A percentile compares a stretch with the other conserved stretches of the same genome.
Evolutionary conservation across 1,140 invertebrate genomes (phyloP).

Genomic region (Drosophila simulans): DNA sequence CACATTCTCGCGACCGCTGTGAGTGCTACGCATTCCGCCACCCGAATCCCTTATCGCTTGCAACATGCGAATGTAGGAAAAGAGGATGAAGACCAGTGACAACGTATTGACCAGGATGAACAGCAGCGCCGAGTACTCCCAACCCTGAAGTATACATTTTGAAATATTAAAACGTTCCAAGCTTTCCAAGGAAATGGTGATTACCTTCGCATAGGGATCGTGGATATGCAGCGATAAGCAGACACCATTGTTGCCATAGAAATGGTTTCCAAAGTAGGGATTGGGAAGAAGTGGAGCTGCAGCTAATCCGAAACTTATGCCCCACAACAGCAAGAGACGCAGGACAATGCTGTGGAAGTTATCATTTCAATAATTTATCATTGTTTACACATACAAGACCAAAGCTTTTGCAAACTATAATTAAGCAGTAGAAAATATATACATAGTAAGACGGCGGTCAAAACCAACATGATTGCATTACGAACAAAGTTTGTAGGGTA

Average conservation of each 20-base stretch:
- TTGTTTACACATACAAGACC: not conserved
- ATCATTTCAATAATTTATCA: not conserved
- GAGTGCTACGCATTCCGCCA: slow-evolving; percentile 86
- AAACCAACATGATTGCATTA: not conserved
- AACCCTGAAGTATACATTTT: slow-evolving; percentile 83
- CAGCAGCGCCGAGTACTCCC: slow-evolving; percentile 87
- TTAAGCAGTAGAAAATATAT: not conserved
- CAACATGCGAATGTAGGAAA: slow-evolving; percentile 87
- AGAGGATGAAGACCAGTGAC: slow-evolving; percentile 87
- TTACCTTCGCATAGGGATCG: slow-evolving; percentile 86
- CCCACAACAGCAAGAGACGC: slow-evolving; percentile 86
- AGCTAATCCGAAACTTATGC: slow-evolving; percentile 85
- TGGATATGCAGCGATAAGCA: slow-evolving; percentile 88
- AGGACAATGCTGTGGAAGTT: slow-evolving; percentile 69
- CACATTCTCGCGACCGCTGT: slow-evolving; percentile 86
- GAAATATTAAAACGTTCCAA: not conserved
- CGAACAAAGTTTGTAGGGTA: not conserved
- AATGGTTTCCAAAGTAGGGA: slow-evolving; percentile 86
- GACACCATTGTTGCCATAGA: slow-evolving; percentile 88
- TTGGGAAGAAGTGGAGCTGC: slow-evolving; percentile 85
- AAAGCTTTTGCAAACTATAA: not conserved
- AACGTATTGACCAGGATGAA: slow-evolving; percentile 87
- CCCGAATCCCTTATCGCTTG: slow-evolving; percentile 86
- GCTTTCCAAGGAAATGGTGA: slow-evolving; percentile 10
- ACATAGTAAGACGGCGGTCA: no score